phyloP scores from a whole-genome alignment of 1,140 invertebrate species.

The Drosophila oshimai region DNA sequence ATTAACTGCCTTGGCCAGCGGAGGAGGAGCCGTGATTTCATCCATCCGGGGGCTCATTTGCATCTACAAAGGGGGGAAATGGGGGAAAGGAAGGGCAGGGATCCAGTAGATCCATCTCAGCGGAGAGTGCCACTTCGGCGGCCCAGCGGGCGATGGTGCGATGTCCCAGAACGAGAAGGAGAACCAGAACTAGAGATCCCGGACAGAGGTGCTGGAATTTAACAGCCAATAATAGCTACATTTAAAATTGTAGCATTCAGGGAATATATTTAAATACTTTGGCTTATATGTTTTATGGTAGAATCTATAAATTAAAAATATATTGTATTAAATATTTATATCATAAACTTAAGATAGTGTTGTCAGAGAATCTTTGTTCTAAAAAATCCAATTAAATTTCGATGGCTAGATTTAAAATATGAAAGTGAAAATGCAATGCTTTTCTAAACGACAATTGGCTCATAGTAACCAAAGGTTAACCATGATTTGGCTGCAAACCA shows the following conservation, averaged over 20 bases:
- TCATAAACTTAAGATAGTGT: no score
- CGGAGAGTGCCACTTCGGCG: background rate
- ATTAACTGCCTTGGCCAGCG: constrained; percentile 14
- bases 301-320: no score
- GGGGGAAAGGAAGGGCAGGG: background rate
- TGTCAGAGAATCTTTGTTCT: no score
- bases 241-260: background rate
- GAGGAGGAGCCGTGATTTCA: constrained; percentile 17
- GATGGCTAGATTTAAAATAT: no score
- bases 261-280: no score
- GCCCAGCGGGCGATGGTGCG: constrained; percentile 23
- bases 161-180: background rate
- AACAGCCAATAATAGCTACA: background rate
- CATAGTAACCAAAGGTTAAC: background rate
- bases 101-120: background rate
- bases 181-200: background rate
- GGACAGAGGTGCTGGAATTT: background rate
- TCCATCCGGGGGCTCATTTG: constrained; percentile 22
- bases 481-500: background rate
- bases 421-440: background rate
- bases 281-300: no score
- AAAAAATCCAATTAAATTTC: no score
- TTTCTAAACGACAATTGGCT: no score
- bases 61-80: no score
- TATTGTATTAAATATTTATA: no score